Percentiles rank a stretch among this genome's conserved stretches.
Conservation (phyloP, 2,888 invertebrate species). For the Pantelozetes paolii region DNA sequence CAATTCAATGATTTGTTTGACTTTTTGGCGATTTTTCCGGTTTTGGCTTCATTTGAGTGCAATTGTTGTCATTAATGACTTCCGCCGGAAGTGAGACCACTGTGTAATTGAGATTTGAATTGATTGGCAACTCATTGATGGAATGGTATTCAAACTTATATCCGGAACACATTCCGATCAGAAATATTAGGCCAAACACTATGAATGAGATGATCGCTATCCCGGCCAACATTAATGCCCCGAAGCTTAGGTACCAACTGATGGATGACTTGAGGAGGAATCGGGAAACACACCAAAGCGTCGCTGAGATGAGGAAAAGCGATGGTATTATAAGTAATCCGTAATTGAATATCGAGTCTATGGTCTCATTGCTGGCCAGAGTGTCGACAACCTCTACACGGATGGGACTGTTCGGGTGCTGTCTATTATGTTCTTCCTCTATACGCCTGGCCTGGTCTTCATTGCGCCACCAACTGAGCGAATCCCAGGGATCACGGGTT, state of each 20-base stretch:
- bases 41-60: too few species aligned
- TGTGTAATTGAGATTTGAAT: not conserved
- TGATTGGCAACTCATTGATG: not conserved
- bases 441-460: not conserved
- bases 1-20: too few species aligned
- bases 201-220: not conserved
- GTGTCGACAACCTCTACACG: not conserved
- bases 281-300: slow-evolving; percentile 1
- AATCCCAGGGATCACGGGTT: not conserved
- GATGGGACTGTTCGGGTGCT: slow-evolving; percentile 4
- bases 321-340: not conserved
- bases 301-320: not conserved
- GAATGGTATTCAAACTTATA: slow-evolving; percentile 9
- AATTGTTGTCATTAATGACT: not conserved
- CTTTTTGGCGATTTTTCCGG: too few species aligned
- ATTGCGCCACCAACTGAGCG: not conserved
- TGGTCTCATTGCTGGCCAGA: slow-evolving; percentile 12
- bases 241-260: not conserved
- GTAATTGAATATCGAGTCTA: slow-evolving; percentile 14
- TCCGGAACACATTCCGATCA: not conserved
- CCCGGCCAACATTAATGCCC: not conserved
- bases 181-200: not conserved
- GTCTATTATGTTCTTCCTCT: slow-evolving; percentile 1
- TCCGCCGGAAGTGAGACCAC: not conserved
- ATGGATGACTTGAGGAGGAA: not conserved